phyloP scores from a whole-genome alignment of 2,888 invertebrate genomes.

The Rhopalosiphum nymphaeae region DNA sequence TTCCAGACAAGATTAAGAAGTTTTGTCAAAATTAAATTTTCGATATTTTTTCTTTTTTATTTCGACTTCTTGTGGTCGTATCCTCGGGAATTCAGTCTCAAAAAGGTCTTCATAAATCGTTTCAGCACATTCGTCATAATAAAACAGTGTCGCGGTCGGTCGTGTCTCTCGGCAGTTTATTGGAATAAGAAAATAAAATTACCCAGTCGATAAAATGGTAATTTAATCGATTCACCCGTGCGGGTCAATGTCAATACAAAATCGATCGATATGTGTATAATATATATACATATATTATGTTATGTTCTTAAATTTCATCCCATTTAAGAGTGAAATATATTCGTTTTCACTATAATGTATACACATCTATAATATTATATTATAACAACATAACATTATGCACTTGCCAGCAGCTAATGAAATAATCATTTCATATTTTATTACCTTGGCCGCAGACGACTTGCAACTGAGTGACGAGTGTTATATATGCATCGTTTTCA shows the following conservation, averaged over 20 bases:
- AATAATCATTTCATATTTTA: conserved; percentile 6
- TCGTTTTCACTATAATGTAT: conserved; percentile 2
- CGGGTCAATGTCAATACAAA: conserved; percentile 31
- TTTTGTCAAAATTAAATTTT: not conserved
- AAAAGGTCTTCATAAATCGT: not conserved
- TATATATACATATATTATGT: not conserved
- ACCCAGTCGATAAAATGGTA: conserved; percentile 31
- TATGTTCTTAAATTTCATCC: conserved; percentile 27
- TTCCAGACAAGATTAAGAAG: not conserved
- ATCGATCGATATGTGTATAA: conserved; percentile 11
- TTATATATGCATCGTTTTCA: not conserved
- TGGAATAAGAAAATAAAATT: not conserved
- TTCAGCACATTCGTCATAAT: not conserved
- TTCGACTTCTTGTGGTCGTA: not conserved
- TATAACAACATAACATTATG: too few species aligned
- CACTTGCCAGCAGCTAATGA: not conserved
- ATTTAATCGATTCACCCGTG: conserved; percentile 6
- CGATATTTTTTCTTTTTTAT: not conserved
- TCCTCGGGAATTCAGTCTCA: not conserved
- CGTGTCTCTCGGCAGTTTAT: not conserved
- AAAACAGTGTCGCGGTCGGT: not conserved
- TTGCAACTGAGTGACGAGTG: not conserved
- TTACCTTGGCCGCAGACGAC: not conserved
- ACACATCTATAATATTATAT: too few species aligned
- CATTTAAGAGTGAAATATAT: conserved; percentile 17